Percentiles rank a stretch among this genome's conserved stretches.
phyloP scores from a whole-genome alignment of 2,888 invertebrate genomes.

The Eupithecia dodoneata region DNA sequence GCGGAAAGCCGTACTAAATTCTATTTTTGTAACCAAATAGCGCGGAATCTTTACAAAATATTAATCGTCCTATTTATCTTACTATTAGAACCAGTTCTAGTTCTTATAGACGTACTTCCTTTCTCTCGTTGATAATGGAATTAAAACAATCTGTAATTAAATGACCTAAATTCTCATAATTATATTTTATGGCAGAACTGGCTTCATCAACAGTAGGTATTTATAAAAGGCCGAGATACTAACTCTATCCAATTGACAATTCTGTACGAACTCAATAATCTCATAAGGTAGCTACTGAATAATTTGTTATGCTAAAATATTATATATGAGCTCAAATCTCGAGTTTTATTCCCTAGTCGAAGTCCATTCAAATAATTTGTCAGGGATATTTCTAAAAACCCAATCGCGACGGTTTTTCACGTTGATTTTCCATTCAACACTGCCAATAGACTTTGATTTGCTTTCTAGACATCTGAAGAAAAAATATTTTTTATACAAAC shows the following conservation, averaged over 20 bases:
- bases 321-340: not conserved
- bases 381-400: constrained; percentile 18
- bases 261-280: constrained; percentile 10
- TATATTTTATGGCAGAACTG: not conserved
- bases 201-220: no score
- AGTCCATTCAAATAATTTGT: constrained; percentile 25
- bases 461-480: not conserved
- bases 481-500: not conserved
- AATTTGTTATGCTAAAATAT: not conserved
- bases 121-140: not conserved
- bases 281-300: constrained; percentile 15
- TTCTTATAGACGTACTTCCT: not conserved
- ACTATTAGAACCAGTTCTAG: not conserved
- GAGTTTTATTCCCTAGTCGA: constrained; percentile 2
- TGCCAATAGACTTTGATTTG: not conserved
- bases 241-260: not conserved
- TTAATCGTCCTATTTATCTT: not conserved
- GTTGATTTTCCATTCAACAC: constrained; percentile 28
- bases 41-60: not conserved
- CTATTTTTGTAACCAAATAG: not conserved
- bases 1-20: not conserved
- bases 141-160: not conserved
- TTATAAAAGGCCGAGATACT: not conserved
- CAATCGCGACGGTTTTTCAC: not conserved
- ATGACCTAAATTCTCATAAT: not conserved